A percentile compares a stretch with the other conserved stretches of the same genome.
phyloP scores from a whole-genome alignment of 2,888 invertebrate species.

The Aphodius sticticus region DNA sequence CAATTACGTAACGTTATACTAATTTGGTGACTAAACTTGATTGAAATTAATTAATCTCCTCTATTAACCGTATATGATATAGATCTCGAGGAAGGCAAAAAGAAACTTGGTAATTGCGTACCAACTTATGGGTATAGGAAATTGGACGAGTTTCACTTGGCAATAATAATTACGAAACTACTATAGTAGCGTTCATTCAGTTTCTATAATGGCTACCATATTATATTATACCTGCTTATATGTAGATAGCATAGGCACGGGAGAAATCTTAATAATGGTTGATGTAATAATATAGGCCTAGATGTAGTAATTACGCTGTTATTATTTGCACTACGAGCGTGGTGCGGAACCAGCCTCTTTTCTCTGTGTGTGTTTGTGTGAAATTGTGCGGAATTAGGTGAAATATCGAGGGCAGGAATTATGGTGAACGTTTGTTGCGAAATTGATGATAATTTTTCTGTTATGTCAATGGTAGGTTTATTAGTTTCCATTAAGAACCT shows the following conservation, averaged over 20 bases:
- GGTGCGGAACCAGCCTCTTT: too few species aligned
- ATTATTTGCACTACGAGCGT: background rate
- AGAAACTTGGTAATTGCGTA: background rate
- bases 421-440: too few species aligned
- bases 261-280: conserved; percentile 4
- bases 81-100: too few species aligned
- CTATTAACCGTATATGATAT: too few species aligned
- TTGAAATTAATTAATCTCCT: background rate
- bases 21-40: background rate
- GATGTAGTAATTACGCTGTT: background rate
- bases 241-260: background rate
- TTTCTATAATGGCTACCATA: background rate
- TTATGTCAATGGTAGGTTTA: too few species aligned
- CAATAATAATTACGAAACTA: background rate
- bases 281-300: background rate
- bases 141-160: background rate
- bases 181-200: background rate
- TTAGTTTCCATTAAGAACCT: too few species aligned
- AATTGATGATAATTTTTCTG: too few species aligned
- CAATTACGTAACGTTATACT: background rate
- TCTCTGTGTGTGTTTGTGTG: background rate
- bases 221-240: background rate
- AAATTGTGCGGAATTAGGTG: background rate
- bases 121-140: background rate
- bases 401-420: background rate